Conservation (phyloP, 92 coral and sea anemone genomes). For the Ricordea florida region DNA sequence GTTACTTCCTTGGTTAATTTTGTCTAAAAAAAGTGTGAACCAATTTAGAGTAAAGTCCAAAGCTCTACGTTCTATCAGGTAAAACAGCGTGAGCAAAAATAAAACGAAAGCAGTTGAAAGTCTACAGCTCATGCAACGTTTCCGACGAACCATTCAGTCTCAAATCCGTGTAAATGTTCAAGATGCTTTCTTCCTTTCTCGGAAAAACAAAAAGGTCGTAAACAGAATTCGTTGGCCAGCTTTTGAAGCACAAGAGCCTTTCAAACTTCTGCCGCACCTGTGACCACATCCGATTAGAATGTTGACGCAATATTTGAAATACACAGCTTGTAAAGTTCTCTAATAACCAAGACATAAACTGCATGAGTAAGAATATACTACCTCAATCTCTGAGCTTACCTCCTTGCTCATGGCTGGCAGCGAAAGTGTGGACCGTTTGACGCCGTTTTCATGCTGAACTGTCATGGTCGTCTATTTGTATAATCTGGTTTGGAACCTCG, state of each 20-base stretch:
- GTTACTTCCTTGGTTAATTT: background rate
- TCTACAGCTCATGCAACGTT: too few relatives aligned
- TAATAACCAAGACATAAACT: background rate
- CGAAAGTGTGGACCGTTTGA: slow-evolving; percentile 4
- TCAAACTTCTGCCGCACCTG: slow-evolving; percentile 20
- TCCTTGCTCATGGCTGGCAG: slow-evolving; percentile 34
- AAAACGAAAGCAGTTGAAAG: too few relatives aligned
- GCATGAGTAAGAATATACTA: background rate
- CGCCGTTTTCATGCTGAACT: background rate
- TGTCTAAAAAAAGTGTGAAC: too few relatives aligned
- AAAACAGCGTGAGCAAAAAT: background rate
- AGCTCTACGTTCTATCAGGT: background rate
- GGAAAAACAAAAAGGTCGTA: background rate
- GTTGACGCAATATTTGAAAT: background rate
- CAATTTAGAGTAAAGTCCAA: background rate
- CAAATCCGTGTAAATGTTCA: too few relatives aligned
- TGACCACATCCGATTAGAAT: background rate
- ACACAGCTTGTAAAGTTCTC: background rate
- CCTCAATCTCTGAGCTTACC: slow-evolving; percentile 4
- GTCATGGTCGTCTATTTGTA: slow-evolving; percentile 9
- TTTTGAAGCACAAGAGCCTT: background rate
- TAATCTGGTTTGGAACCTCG: background rate
- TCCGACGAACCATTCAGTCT: too few relatives aligned
- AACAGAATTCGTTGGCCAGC: slow-evolving; percentile 1
- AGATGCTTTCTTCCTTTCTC: background rate